Evolutionary conservation across 2,888 invertebrate genomes (phyloP), one percentile per base, ranked within the genome.

Genomic region (Ephialtes manifestator): DNA sequence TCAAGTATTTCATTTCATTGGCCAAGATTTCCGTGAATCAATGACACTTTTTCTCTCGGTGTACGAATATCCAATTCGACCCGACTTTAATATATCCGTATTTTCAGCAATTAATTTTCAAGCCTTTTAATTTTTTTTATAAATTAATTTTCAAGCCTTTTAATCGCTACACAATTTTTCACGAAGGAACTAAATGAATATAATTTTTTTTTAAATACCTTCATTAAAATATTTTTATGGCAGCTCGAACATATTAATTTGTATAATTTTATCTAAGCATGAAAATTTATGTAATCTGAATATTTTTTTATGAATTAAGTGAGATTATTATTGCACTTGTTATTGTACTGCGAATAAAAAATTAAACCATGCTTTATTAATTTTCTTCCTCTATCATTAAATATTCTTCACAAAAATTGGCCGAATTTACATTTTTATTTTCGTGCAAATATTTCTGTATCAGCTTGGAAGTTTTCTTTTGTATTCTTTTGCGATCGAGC

Each of bases 261-360:
- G 20, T 20, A n/a, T 46, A 2, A 2, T 46, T 46, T 46, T 46
- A 13, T 51, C 1, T 51, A 51, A n/a, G 15, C 35, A 18, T n/a
- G 1, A 35, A 10, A 28, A 28, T 60, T 35, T 39, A 55, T 68
- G 20, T 28, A 31, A 28, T 18, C n/a, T 63, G 8, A n/a, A 63
- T 35, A 31, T 63, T 35, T 18, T 35, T 18, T 10, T 35, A n/a
- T n/a, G 11, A 24, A 15, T 13, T 15, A 28, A 13, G 51, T 24
- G 15, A 60, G 60, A 75, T 76, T 74, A 70, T 51, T 60, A 75
- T 75, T 72, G 39, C 8, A 39, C 2, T 39, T 39, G 1, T 39
- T 8, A 39, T 8, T 39, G 39, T 1, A 39, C 8, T 10, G 10
- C 2, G 39, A 0, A 39, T 39, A 39, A 10, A 0, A 39, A 39